These are phyloP conservation scores for Dione vanillae DNA, from an alignment of 2,888 invertebrate species.

Conservation along the genomic window DNA sequence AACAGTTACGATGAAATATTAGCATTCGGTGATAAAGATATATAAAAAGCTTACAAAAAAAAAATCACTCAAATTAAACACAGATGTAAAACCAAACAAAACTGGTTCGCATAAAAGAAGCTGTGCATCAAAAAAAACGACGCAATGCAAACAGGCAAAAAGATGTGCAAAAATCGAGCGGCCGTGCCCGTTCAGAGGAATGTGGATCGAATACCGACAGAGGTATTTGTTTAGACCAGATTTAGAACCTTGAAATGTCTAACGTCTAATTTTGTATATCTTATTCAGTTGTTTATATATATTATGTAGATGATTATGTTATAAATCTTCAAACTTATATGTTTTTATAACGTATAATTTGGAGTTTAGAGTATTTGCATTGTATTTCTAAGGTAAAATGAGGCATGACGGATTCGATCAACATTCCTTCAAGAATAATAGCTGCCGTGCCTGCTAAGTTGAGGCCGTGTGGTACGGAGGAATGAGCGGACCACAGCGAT, in stretches of 20 bases:
- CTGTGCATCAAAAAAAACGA: slow-evolving; percentile 68
- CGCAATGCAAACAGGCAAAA: slow-evolving; percentile 72
- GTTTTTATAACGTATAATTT: too few relatives aligned
- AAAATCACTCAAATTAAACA: slow-evolving; percentile 53
- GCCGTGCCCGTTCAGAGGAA: slow-evolving; percentile 68
- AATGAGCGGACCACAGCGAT: slow-evolving; percentile 92
- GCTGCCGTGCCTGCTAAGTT: slow-evolving; percentile 88
- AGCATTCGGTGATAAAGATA: slow-evolving; percentile 44
- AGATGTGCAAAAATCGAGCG: slow-evolving; percentile 73
- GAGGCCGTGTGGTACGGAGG: slow-evolving; percentile 90
- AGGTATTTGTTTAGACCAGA: slow-evolving; percentile 51
- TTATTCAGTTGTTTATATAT: slow-evolving; percentile 23
- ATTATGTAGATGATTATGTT: background rate
- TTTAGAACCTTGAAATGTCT: slow-evolving; percentile 48
- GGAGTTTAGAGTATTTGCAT: too few relatives aligned
- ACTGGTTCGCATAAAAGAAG: slow-evolving; percentile 60
- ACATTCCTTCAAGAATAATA: slow-evolving; percentile 62
- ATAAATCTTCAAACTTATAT: background rate
- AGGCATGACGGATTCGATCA: slow-evolving; percentile 54
- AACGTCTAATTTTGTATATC: slow-evolving; percentile 36
- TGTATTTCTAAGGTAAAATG: background rate
- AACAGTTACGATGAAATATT: slow-evolving; percentile 45
- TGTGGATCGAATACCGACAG: slow-evolving; percentile 69
- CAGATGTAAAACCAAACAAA: slow-evolving; percentile 59
- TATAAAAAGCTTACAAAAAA: slow-evolving; percentile 33